These are phyloP conservation scores for Actinopyga echinites DNA, from an alignment of 53 echinoderm and acorn worm species.

Conservation along the genomic window DNA sequence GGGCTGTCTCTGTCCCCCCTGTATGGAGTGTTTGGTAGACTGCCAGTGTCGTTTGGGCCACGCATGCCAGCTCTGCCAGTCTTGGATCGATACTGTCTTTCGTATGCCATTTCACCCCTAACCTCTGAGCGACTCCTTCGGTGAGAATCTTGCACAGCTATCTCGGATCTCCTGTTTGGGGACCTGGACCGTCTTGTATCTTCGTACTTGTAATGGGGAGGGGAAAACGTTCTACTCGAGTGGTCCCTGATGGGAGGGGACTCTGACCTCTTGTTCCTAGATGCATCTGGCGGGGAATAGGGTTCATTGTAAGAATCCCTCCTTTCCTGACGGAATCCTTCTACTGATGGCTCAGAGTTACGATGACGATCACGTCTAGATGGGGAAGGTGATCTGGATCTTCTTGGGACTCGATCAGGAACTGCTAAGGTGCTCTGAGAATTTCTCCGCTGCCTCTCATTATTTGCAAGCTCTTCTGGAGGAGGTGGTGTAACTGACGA, in stretches of 20 bases:
- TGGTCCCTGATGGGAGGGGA: constrained; percentile 49
- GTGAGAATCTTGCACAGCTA: constrained; percentile 62
- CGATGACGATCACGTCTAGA: constrained; percentile 53
- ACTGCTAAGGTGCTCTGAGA: constrained; percentile 90
- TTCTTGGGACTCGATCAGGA: constrained; percentile 73
- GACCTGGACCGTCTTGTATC: constrained; percentile 81
- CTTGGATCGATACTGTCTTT: constrained; percentile 77
- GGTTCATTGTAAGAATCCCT: constrained; percentile 41
- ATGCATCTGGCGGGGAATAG: constrained; percentile 38
- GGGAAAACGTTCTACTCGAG: constrained; percentile 64
- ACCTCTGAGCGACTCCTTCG: constrained; percentile 89
- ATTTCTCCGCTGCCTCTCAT: constrained; percentile 72
- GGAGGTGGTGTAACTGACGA: constrained; percentile 67
- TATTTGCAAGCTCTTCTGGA: constrained; percentile 68
- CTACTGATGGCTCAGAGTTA: constrained; percentile 55
- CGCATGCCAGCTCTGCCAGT: constrained; percentile 41
- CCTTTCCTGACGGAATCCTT: constrained; percentile 28
- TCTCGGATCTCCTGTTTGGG: constrained; percentile 77
- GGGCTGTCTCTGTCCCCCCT: constrained; percentile 83
- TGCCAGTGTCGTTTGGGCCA: constrained; percentile 68
- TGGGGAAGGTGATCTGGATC: constrained; percentile 86
- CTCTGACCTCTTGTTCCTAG: constrained; percentile 19
- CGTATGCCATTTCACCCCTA: constrained; percentile 86
- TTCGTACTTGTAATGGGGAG: constrained; percentile 80
- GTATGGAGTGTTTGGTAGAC: constrained; percentile 93